Conservation (phyloP, 2,113 vertebrate species). For the Sylvietta virens region DNA sequence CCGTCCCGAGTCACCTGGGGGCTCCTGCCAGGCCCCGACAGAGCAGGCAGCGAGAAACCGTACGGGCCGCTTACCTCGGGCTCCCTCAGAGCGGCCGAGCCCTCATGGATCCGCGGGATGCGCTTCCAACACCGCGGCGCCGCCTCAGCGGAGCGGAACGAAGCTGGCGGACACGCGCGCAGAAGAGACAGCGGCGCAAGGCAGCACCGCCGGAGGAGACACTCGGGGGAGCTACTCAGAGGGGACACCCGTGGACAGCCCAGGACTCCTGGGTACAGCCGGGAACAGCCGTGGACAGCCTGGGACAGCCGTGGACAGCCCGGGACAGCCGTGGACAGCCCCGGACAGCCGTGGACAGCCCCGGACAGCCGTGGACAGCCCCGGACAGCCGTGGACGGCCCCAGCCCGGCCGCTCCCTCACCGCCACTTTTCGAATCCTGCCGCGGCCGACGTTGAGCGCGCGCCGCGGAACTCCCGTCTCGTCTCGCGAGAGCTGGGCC, state of each 20-base stretch:
- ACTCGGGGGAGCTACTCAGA: neutral
- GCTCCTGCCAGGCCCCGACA: neutral
- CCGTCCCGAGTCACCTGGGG: fast-evolving
- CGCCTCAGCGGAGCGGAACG: neutral
- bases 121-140: neutral
- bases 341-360: neutral
- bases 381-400: neutral
- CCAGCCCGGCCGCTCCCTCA: fast-evolving
- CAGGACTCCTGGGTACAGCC: neutral
- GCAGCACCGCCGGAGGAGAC: neutral
- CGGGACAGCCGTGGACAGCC: too few relatives aligned
- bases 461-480: neutral
- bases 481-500: neutral
- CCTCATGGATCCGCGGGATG: fast-evolving
- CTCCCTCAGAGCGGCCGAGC: neutral
- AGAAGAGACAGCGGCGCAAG: too few relatives aligned
- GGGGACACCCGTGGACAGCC: neutral
- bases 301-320: neutral
- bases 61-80: neutral
- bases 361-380: neutral
- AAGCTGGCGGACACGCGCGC: too few relatives aligned
- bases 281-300: too few relatives aligned
- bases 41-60: fast-evolving
- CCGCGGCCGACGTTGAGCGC: constrained; percentile 6
- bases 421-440: constrained; percentile 61